Evolutionary conservation across 2,888 invertebrate species (phyloP), one percentile per base, ranked within the genome.

Genomic region (Cacoxenus indagator): DNA sequence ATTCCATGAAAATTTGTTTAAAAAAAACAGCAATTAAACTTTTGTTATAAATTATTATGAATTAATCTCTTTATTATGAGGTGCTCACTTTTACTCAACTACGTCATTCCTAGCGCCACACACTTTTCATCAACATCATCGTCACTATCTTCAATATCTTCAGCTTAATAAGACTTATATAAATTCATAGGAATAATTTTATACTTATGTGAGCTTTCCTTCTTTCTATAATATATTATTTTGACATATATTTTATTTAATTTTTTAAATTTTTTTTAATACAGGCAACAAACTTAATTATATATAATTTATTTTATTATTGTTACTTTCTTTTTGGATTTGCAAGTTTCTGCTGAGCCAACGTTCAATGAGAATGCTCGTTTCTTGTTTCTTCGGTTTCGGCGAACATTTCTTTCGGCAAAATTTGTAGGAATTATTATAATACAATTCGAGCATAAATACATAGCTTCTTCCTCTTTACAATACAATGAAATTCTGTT

Each of bases 21-120:
- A n/a, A n/a, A n/a, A n/a, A 79, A 79, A 77, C 77, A 79, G 76
- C 78, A 72, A 77, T 79, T 79, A 81, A 79, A 81, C 81, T 79
- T 51, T 51, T 51, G 5, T 9, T 8, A 51, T 51, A 22, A 22
- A n/a, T 55, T 26, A 55, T 55, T 55, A 27, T 55, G n/a, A n/a
- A n/a, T 55, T 55, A 43, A 62, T 37, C 22, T 45, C 61, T 62
- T 62, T 62, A 62, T 62, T 62, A 62, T 62, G 24, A 24, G 61
- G 43, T 45, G 22, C 43, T 45, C 24, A 22, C 4, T 29, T 26
- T 57, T 57, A 14, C 8, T 17, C 78, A 75, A 74, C 76, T 71
- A 72, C 73, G 46, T 71, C 74, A 73, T 67, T 68, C 51, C 46
- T 55, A 22, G 31, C 31, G 22, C 29, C 64, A 55, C 59, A 59